A percentile compares a stretch with the other conserved stretches of the same genome.
These are phyloP conservation scores for Protobothrops mucrosquamatus DNA, from an alignment of 2,113 vertebrate genomes.

Conservation along the genomic window DNA sequence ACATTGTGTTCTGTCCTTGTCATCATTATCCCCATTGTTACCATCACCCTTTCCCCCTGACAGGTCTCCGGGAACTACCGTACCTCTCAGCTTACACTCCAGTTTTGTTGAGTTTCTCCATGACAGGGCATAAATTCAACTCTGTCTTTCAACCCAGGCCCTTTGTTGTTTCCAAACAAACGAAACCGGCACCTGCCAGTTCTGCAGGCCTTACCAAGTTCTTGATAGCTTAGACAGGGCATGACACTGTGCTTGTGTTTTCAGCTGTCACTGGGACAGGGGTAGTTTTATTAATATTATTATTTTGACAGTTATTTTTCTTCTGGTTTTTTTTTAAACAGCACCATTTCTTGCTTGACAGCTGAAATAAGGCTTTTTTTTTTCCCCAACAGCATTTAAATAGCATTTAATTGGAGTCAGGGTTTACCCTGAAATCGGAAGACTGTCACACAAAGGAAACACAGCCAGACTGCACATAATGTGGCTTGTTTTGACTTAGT, in stretches of 20 bases:
- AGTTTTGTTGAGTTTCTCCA: background rate
- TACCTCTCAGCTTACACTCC: background rate
- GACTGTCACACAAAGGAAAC: background rate
- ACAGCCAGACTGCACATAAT: background rate
- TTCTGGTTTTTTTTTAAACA: background rate
- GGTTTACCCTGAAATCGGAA: background rate
- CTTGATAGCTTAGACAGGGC: slow-evolving; percentile 2
- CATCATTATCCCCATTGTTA: background rate
- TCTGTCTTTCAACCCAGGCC: background rate
- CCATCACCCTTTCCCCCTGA: background rate
- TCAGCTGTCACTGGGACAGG: slow-evolving; percentile 11
- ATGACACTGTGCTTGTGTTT: background rate
- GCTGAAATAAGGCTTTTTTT: background rate
- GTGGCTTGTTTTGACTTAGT: background rate
- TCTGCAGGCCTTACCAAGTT: background rate
- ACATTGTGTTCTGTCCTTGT: background rate
- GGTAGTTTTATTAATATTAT: background rate
- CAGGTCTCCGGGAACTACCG: background rate
- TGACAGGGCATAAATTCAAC: background rate
- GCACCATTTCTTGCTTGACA: background rate
- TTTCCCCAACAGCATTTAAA: background rate
- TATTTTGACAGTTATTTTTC: background rate
- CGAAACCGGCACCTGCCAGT: background rate
- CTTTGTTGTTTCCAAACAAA: background rate
- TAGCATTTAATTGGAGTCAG: background rate